Conservation (phyloP, 2,888 invertebrate genomes). For the Arge pagana region DNA sequence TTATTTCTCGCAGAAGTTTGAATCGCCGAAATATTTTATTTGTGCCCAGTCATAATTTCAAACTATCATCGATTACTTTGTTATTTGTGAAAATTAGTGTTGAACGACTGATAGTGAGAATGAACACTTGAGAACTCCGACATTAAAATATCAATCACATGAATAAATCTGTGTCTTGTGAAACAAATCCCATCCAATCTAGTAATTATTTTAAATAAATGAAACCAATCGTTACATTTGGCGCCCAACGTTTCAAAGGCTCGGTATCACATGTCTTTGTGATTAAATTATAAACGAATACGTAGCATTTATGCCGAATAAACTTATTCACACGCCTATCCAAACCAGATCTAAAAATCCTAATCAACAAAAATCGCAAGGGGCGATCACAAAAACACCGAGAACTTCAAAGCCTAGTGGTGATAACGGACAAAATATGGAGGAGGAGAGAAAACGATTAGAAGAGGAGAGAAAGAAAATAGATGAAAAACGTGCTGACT, state of each 20-base stretch:
- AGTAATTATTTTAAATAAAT: too few species aligned
- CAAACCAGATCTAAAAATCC: slow-evolving; percentile 6
- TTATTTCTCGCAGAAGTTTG: too few species aligned
- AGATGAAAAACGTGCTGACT: slow-evolving; percentile 4
- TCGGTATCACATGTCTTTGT: not conserved
- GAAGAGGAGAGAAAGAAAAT: slow-evolving; percentile 5
- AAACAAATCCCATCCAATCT: too few species aligned
- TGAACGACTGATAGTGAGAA: too few species aligned
- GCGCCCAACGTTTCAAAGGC: slow-evolving; percentile 6
- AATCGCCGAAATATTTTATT: too few species aligned
- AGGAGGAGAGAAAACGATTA: slow-evolving; percentile 5
- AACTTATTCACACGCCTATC: slow-evolving; percentile 3
- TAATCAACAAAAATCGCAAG: slow-evolving; percentile 7
- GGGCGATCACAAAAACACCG: slow-evolving; percentile 2
- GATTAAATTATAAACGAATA: not conserved
- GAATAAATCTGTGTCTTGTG: too few species aligned
- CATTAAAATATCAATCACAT: too few species aligned
- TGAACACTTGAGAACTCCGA: too few species aligned
- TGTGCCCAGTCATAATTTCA: too few species aligned
- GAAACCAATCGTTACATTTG: slow-evolving; percentile 3
- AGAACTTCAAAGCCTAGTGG: not conserved
- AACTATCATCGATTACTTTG: too few species aligned
- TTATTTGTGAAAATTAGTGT: too few species aligned
- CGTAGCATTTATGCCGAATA: slow-evolving; percentile 1
- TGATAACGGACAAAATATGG: slow-evolving; percentile 8